phyloP scores from a whole-genome alignment of 2,113 vertebrate genomes.

The Paramisgurnus dabryanus region DNA sequence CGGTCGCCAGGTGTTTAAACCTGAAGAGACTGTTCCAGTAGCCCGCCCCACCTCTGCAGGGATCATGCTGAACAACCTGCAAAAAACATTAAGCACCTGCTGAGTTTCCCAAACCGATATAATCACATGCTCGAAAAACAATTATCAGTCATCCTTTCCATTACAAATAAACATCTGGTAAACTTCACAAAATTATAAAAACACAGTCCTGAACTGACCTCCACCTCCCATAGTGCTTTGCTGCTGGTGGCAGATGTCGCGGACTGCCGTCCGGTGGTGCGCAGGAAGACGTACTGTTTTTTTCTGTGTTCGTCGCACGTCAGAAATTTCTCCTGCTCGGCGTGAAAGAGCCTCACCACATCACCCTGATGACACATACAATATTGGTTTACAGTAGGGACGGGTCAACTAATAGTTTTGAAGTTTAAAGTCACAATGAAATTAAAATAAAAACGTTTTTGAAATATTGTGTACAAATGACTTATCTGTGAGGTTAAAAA shows the following conservation, averaged over 20 bases:
- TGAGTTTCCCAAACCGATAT: conserved; percentile 7
- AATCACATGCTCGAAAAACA: neutral
- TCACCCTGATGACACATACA: conserved; percentile 80
- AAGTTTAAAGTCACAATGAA: too few relatives aligned
- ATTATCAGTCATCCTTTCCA: neutral
- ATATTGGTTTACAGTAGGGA: neutral
- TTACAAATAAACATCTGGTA: neutral
- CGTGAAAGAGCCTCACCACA: conserved; percentile 94
- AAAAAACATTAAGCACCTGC: conserved; percentile 37
- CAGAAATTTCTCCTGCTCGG: conserved; percentile 97
- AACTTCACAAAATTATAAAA: neutral
- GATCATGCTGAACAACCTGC: conserved; percentile 93
- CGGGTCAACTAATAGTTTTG: too few relatives aligned
- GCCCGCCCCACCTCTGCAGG: conserved; percentile 91
- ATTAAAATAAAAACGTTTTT: too few relatives aligned
- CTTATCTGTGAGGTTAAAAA: too few relatives aligned
- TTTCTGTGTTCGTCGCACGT: conserved; percentile 97
- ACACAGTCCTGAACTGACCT: conserved; percentile 73
- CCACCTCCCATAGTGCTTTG: conserved; percentile 97
- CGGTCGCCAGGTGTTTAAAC: conserved; percentile 97
- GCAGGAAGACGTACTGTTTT: conserved; percentile 95
- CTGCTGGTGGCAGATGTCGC: conserved; percentile 98
- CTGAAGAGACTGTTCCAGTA: conserved; percentile 99
- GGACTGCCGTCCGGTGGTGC: conserved; percentile 93
- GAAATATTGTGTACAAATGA: too few relatives aligned